phyloP scores from a whole-genome alignment of 2,113 vertebrate species.

The Helogale parvula region DNA sequence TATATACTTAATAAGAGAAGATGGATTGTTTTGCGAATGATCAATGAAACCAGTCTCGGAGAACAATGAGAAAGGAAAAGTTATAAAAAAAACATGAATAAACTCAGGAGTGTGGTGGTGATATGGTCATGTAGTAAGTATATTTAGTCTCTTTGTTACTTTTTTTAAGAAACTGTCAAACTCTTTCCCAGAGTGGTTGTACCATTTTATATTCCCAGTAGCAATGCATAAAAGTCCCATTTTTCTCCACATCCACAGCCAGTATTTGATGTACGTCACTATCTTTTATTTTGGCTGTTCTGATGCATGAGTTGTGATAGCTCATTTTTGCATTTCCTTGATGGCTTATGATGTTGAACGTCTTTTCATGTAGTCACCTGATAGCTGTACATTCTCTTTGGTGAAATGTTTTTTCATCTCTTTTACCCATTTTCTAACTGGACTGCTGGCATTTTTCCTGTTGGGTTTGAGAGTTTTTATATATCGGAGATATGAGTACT shows the following conservation, averaged over 20 bases:
- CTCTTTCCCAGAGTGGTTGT: not conserved
- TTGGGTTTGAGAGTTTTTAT: not conserved
- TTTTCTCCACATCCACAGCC: not conserved
- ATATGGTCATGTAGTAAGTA: not conserved
- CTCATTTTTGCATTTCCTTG: not conserved
- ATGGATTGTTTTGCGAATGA: not conserved
- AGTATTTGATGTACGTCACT: not conserved
- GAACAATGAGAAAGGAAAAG: not conserved
- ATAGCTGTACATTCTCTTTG: not conserved
- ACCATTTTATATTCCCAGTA: not conserved
- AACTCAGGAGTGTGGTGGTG: not conserved
- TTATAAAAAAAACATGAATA: not conserved
- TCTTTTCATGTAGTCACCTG: not conserved
- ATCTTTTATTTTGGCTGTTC: slow-evolving; percentile 1
- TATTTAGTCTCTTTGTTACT: not conserved
- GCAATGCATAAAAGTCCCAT: not conserved
- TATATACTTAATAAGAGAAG: not conserved
- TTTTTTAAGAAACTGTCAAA: not conserved
- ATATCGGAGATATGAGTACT: not conserved
- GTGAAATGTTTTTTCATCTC: slow-evolving; percentile 2
- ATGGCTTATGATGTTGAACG: not conserved
- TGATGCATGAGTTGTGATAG: not conserved
- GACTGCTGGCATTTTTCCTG: not conserved
- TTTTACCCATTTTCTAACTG: slow-evolving; percentile 21
- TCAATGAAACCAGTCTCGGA: not conserved